These are phyloP conservation scores for Stercorarius parasiticus DNA, from an alignment of 2,113 vertebrate species.

Conservation along the genomic window DNA sequence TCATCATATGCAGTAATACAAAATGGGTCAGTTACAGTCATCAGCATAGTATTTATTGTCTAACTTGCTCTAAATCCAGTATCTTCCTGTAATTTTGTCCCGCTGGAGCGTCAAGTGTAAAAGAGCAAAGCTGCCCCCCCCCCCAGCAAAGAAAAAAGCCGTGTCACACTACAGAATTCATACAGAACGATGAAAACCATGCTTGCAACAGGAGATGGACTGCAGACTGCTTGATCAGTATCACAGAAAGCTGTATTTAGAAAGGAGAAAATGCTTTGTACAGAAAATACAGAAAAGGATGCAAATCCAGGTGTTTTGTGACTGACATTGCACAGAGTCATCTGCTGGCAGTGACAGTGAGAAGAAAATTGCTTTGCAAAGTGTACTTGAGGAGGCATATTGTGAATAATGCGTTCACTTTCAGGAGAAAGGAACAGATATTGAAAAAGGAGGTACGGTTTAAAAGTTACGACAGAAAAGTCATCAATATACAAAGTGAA, in stretches of 20 bases:
- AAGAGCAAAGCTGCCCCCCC: background rate
- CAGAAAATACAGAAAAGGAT: background rate
- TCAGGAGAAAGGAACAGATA: background rate
- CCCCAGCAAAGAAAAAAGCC: background rate
- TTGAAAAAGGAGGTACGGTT: background rate
- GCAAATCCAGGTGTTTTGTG: background rate
- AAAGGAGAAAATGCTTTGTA: background rate
- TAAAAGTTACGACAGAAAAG: background rate
- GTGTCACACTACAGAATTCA: background rate
- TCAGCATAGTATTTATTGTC: background rate
- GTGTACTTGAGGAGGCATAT: background rate
- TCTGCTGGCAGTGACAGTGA: slow-evolving; percentile 10
- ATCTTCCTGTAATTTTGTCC: background rate
- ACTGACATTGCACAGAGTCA: background rate
- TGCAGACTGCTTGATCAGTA: background rate
- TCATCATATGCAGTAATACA: background rate
- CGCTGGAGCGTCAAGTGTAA: background rate
- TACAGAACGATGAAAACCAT: background rate
- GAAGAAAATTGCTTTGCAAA: slow-evolving; percentile 24
- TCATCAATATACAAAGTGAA: background rate
- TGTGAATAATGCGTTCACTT: background rate
- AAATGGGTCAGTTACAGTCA: background rate
- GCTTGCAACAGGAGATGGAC: background rate
- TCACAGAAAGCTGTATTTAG: background rate
- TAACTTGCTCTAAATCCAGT: background rate